phyloP scores from a whole-genome alignment of 2,888 invertebrate genomes.

The Monopis laevigella region DNA sequence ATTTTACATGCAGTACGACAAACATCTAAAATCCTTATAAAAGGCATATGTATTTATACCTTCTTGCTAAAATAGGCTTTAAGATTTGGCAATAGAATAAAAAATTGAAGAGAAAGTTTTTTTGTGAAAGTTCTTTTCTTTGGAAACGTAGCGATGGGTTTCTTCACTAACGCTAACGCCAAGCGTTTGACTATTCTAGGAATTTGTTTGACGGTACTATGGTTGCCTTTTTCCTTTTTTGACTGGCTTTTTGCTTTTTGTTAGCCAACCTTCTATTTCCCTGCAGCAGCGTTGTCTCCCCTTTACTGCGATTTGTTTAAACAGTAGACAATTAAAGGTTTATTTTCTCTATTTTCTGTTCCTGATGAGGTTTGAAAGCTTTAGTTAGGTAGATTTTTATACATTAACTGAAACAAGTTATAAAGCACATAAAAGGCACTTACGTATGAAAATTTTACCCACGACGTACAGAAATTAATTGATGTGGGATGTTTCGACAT shows the following conservation, averaged over 20 bases:
- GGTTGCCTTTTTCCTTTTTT: slow-evolving; percentile 25
- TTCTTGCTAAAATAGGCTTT: not conserved
- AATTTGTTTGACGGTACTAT: slow-evolving; percentile 42
- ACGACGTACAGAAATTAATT: too few species aligned
- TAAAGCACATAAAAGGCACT: too few species aligned
- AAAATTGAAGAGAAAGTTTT: not conserved
- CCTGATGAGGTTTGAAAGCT: too few species aligned
- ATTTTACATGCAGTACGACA: slow-evolving; percentile 25
- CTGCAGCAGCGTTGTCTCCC: slow-evolving; percentile 17
- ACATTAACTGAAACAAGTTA: too few species aligned
- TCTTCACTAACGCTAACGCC: slow-evolving; percentile 27
- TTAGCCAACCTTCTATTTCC: slow-evolving; percentile 7
- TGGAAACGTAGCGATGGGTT: slow-evolving; percentile 12
- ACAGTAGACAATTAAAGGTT: slow-evolving; percentile 62
- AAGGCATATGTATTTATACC: slow-evolving; percentile 15
- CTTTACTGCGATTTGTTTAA: slow-evolving; percentile 60
- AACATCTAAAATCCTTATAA: slow-evolving; percentile 14
- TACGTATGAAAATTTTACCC: too few species aligned
- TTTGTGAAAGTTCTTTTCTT: not conserved
- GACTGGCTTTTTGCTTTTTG: slow-evolving; percentile 34
- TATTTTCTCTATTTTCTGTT: slow-evolving; percentile 16
- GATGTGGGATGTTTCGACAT: too few species aligned
- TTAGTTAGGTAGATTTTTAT: too few species aligned
- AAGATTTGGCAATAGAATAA: not conserved
- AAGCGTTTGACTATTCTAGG: slow-evolving; percentile 35